Evolutionary conservation across 2,113 vertebrate species (phyloP).

Genomic region (Heptranchias perlo): DNA sequence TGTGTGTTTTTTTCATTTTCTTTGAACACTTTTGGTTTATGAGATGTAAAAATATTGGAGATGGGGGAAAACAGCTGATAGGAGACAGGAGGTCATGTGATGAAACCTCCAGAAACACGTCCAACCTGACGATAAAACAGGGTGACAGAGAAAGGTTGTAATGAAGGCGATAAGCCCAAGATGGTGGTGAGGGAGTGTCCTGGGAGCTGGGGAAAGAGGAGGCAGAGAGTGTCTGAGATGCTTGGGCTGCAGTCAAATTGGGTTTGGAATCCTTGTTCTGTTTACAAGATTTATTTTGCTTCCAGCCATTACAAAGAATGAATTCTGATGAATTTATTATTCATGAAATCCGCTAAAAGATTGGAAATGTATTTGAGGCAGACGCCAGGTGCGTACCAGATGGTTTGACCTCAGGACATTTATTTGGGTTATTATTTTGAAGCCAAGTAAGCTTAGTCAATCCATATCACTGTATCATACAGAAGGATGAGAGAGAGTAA

Average conservation of each 20-base stretch:
- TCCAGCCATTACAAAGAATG: neutral
- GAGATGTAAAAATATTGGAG: too few species aligned
- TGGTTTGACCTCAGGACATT: neutral
- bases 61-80: neutral
- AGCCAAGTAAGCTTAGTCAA: neutral
- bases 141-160: neutral
- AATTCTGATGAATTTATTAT: conserved; percentile 9
- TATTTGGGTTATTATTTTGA: neutral
- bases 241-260: neutral
- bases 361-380: neutral
- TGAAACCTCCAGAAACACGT: neutral
- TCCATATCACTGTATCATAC: neutral
- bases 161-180: too few species aligned
- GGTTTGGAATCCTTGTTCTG: too few species aligned
- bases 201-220: neutral
- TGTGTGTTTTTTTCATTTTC: too few species aligned
- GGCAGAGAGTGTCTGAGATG: neutral
- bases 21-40: too few species aligned
- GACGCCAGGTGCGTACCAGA: neutral
- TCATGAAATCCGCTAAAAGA: neutral
- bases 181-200: neutral
- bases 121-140: neutral
- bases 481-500: too few species aligned
- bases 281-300: neutral
- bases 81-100: neutral